These are phyloP conservation scores for Mionectes macconnelli DNA, from an alignment of 2,113 vertebrate species.

Conservation along the genomic window DNA sequence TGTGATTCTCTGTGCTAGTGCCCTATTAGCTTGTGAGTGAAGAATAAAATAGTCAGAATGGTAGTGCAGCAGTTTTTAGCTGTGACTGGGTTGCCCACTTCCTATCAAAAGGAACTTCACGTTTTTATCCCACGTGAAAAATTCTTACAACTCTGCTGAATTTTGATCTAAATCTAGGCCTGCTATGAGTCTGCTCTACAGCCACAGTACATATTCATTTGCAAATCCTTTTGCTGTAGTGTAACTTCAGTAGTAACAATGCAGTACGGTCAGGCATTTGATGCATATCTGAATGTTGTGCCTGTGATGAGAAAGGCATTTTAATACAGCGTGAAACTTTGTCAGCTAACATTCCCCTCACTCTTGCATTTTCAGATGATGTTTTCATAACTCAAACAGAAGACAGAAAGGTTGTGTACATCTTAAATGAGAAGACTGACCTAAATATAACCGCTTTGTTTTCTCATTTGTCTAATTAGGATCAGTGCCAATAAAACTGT, in stretches of 20 bases:
- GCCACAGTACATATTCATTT: not conserved
- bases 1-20: not conserved
- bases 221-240: not conserved
- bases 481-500: not conserved
- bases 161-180: not conserved
- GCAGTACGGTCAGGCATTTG: not conserved
- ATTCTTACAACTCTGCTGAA: not conserved
- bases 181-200: not conserved
- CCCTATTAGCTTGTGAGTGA: not conserved
- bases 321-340: not conserved
- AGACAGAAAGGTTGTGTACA: not conserved
- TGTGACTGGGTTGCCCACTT: not conserved
- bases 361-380: not conserved
- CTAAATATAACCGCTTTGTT: not conserved
- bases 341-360: not conserved
- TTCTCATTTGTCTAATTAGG: conserved; percentile 14
- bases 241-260: not conserved
- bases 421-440: not conserved
- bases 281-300: not conserved
- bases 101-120: not conserved
- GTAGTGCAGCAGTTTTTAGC: not conserved
- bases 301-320: not conserved
- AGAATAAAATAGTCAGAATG: not conserved
- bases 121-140: not conserved
- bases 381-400: conserved; percentile 1